Percentiles rank a stretch among this genome's conserved stretches.
phyloP scores from a whole-genome alignment of 2,888 invertebrate species.

The Ormyrus pomaceus region DNA sequence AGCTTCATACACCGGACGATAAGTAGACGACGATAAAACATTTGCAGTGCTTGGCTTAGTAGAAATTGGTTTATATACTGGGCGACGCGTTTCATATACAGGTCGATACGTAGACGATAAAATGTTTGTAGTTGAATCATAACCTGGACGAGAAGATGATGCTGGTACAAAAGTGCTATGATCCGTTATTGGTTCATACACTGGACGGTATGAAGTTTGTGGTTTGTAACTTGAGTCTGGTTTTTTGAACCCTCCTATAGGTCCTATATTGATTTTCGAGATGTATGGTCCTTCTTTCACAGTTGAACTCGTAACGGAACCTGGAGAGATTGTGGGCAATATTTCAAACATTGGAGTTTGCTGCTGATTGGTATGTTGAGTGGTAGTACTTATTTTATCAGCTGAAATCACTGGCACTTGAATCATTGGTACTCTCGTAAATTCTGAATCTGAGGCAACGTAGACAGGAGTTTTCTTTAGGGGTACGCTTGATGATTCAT shows the following conservation, averaged over 20 bases:
- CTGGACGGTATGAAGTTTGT: slow-evolving; percentile 24
- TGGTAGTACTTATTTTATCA: slow-evolving; percentile 64
- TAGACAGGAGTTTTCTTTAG: slow-evolving; percentile 15
- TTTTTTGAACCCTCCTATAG: slow-evolving; percentile 45
- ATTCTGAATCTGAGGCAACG: slow-evolving; percentile 15
- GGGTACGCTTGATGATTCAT: neutral
- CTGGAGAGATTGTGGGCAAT: slow-evolving; percentile 66
- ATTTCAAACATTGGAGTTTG: slow-evolving; percentile 67
- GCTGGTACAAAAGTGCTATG: slow-evolving; percentile 1
- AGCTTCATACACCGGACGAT: neutral
- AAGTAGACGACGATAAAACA: neutral
- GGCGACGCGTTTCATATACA: slow-evolving; percentile 27
- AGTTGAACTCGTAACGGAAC: slow-evolving; percentile 15
- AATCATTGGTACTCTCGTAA: slow-evolving; percentile 68
- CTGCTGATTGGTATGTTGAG: slow-evolving; percentile 61
- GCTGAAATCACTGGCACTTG: slow-evolving; percentile 71
- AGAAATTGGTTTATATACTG: slow-evolving; percentile 19
- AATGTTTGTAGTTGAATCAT: neutral
- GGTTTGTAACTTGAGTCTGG: slow-evolving; percentile 35
- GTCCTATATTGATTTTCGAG: slow-evolving; percentile 31
- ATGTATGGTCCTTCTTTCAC: slow-evolving; percentile 6
- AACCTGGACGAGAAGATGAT: slow-evolving; percentile 1
- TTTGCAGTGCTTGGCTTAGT: slow-evolving; percentile 10
- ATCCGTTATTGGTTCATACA: slow-evolving; percentile 25
- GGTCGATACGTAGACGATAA: slow-evolving; percentile 25